Evolutionary conservation across 2,113 vertebrate genomes (phyloP).

Genomic region (rabbit (Oryctolagus cuniculus)): mOryCun1.1 NC_091432.1:219812001-219812500

Average conservation of each 20-base stretch:
- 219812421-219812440: not conserved
- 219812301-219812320: conserved; percentile 51
- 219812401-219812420: not conserved
- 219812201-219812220: conserved; percentile 95
- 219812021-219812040: not conserved
- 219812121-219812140: not conserved
- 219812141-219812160: not conserved
- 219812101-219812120: not conserved
- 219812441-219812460: not conserved
- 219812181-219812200: conserved; percentile 74
- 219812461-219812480: not conserved
- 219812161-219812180: conserved; percentile 43
- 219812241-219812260: conserved; percentile 97
- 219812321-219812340: not conserved
- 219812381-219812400: rapidly evolving
- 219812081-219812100: not conserved
- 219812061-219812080: not conserved
- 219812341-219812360: too few species aligned
- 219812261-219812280: conserved; percentile 95
- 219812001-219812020: too few species aligned
- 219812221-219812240: conserved; percentile 96
- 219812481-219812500: too few species aligned
- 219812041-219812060: not conserved
- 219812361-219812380: not conserved
- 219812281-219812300: conserved; percentile 98